These are phyloP conservation scores for Lophotriccus pileatus DNA, from an alignment of 2,797 vertebrate species.

Conservation along the genomic window DNA sequence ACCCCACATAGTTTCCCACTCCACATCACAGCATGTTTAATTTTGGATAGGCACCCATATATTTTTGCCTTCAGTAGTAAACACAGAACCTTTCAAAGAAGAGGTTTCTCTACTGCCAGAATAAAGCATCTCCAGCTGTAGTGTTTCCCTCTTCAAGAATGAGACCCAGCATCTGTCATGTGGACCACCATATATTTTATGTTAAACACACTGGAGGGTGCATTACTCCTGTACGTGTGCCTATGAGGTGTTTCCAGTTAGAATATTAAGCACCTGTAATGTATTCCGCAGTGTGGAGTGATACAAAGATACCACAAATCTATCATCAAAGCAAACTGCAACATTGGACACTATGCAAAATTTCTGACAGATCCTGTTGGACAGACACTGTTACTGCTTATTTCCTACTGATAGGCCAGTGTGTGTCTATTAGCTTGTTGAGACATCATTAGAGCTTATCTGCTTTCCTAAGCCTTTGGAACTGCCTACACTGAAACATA, in stretches of 20 bases:
- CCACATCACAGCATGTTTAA: not conserved
- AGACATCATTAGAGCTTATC: not conserved
- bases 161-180: not conserved
- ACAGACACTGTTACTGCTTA: not conserved
- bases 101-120: not conserved
- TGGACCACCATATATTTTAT: not conserved
- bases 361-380: not conserved
- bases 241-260: not conserved
- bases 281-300: not conserved
- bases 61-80: not conserved
- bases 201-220: not conserved
- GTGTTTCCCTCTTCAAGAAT: not conserved
- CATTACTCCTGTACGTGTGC: rapidly evolving
- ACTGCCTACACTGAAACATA: not conserved
- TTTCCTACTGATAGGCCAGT: not conserved
- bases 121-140: not conserved
- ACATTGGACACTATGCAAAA: not conserved
- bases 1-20: not conserved
- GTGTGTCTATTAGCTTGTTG: not conserved
- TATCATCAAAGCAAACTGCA: not conserved
- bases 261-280: not conserved
- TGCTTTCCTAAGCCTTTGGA: conserved; percentile 1
- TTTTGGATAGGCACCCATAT: rapidly evolving
- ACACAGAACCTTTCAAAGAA: not conserved
- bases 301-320: not conserved